Evolutionary conservation across 2,888 invertebrate genomes (phyloP), one percentile per base, ranked within the genome.

Genomic region (Amphipoea lucens): DNA sequence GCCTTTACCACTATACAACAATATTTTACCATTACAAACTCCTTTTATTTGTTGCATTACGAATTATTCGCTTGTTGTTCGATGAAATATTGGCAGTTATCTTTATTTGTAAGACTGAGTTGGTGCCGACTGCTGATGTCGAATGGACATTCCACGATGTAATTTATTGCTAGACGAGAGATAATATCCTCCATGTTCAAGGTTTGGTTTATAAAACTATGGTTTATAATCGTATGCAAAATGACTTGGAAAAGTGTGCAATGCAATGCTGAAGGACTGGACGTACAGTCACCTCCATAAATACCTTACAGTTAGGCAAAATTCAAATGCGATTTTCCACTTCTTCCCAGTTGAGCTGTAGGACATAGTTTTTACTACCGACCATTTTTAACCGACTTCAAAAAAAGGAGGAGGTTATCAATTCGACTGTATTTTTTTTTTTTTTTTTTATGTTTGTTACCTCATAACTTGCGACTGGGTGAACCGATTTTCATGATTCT

Each of bases 11-110:
- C 60, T 42, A 65, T 40, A 51, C 29, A 72, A 81, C 45, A 84
- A 70, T 83, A 85, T 76, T 83, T 77, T 74, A 66, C 69, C 66
- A 74, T 65, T 74, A 54, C 51, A 45, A 62, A 67, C 29, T 65
- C 14, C 40, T 86, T 85, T 83, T 85, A 80, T 87, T 87, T 72
- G 65, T 84, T 80, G 74, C 69, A 71, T 79, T 84, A 62, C 67
- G 74, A 82, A 86, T 78, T 68, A 75, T 72, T 74, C 1, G 67
- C 60, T 62, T 81, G 40, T 85, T 80, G 45, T 54, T 45, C 29
- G 48, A 71, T 76, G 71, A 74, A 68, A 63, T 82, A 85, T 75
- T 80, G 40, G 20, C 57, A 57, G 51, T 54, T 71, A 62, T 36
- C 29, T 79, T 78, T 82, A 69, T 66, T 75, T 69, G 57, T 81